Conservation (phyloP, 2,888 invertebrate genomes). For the Heliconius ethilla region DNA sequence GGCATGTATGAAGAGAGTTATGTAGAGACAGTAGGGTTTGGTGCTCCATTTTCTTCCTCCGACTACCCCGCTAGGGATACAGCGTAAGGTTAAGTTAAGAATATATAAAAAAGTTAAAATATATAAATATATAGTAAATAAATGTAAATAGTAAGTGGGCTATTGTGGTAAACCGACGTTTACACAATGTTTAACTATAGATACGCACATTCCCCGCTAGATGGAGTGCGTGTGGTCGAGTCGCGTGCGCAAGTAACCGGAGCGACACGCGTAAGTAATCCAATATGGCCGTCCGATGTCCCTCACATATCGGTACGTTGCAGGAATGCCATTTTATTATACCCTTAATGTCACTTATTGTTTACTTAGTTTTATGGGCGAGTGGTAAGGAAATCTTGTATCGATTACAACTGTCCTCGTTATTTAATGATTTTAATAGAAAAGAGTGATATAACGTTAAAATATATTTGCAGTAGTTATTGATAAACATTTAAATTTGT, state of each 20-base stretch:
- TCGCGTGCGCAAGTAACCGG: conserved; percentile 80
- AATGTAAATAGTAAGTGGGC: conserved; percentile 18
- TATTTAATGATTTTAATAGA: neutral
- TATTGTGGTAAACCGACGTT: conserved; percentile 42
- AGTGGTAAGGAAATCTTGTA: conserved; percentile 61
- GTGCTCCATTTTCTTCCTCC: too few relatives aligned
- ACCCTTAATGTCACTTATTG: conserved; percentile 78
- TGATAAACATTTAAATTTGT: too few relatives aligned
- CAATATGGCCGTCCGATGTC: conserved; percentile 76
- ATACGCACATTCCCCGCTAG: conserved; percentile 63
- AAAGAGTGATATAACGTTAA: too few relatives aligned
- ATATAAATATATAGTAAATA: neutral
- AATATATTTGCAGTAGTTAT: too few relatives aligned
- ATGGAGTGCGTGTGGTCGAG: conserved; percentile 80
- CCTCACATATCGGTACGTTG: conserved; percentile 73
- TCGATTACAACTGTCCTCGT: conserved; percentile 33
- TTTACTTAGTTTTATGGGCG: conserved; percentile 71
- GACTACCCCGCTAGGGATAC: too few relatives aligned
- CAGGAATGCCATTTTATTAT: conserved; percentile 80
- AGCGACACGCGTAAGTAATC: conserved; percentile 80
- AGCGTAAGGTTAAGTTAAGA: too few relatives aligned
- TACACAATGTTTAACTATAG: conserved; percentile 53
- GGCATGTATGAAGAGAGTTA: too few relatives aligned
- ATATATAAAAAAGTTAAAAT: too few relatives aligned
- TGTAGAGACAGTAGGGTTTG: too few relatives aligned